Evolutionary conservation across 2,113 vertebrate genomes (phyloP).

Genomic region (Marmota flaviventris): DNA sequence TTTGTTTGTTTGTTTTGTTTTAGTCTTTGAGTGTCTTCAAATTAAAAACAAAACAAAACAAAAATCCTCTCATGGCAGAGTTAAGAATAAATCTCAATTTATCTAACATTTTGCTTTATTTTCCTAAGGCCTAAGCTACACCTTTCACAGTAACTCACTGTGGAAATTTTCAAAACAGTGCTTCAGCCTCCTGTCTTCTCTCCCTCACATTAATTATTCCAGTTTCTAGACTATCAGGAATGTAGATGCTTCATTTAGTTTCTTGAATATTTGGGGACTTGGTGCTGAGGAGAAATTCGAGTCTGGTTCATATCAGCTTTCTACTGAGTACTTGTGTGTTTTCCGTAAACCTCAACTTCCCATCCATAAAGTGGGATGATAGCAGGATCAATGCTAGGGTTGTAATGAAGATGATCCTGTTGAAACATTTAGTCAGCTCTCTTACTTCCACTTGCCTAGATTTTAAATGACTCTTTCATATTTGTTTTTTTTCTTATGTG

Average conservation of each 20-base stretch:
- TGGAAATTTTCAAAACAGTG: not conserved
- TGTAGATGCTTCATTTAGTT: not conserved
- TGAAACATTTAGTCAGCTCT: not conserved
- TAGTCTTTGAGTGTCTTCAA: no score
- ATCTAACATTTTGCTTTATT: slow-evolving; percentile 17
- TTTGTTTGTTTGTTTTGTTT: no score
- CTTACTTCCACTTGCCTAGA: not conserved
- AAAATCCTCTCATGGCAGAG: not conserved
- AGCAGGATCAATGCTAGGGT: not conserved
- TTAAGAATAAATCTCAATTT: not conserved
- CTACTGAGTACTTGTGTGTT: not conserved
- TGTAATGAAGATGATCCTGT: not conserved
- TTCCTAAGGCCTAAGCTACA: not conserved
- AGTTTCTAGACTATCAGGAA: not conserved
- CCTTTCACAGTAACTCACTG: not conserved
- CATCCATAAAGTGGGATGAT: not conserved
- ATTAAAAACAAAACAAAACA: no score
- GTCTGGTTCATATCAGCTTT: not conserved
- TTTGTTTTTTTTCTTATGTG: not conserved
- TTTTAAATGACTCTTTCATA: not conserved
- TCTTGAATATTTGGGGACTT: not conserved
- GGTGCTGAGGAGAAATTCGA: not conserved
- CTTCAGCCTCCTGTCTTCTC: not conserved
- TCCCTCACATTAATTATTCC: not conserved
- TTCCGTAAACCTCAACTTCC: not conserved